A percentile compares a stretch with the other conserved stretches of the same genome.
Evolutionary conservation across 2,888 invertebrate species (phyloP).

Genomic region (Cosmia trapezina): DNA sequence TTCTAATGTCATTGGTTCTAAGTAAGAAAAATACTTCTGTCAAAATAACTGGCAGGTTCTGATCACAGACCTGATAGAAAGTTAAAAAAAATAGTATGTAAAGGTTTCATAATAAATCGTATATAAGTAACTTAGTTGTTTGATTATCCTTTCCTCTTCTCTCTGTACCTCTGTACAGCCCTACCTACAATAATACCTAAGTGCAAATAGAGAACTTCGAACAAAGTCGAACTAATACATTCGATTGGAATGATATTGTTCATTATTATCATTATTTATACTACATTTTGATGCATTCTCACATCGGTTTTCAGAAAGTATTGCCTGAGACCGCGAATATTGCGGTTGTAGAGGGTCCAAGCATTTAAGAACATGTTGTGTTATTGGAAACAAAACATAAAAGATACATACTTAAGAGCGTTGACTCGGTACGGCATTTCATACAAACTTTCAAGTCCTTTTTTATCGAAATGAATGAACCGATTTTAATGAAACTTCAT

Average conservation of each 20-base stretch:
- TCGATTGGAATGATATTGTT: not conserved
- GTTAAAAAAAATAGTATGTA: not conserved
- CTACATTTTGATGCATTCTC: no score
- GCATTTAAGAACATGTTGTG: not conserved
- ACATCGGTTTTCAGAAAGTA: not conserved
- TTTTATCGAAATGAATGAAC: no score
- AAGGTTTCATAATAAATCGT: not conserved
- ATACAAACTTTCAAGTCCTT: no score
- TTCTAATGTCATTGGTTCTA: no score
- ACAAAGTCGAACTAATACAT: not conserved
- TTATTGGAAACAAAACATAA: not conserved
- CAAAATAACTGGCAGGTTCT: slow-evolving; percentile 11
- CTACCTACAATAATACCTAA: not conserved
- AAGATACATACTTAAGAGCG: no score
- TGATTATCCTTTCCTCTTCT: not conserved
- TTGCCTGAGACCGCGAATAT: not conserved
- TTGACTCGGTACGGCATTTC: no score
- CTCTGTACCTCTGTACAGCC: not conserved
- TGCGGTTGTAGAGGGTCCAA: not conserved
- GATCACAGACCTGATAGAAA: no score
- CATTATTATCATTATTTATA: not conserved
- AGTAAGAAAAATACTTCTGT: not conserved
- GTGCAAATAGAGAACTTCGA: not conserved
- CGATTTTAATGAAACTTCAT: no score
- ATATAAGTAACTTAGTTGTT: not conserved